Evolutionary conservation across 2,888 invertebrate genomes (phyloP).

Genomic region (Eupithecia subumbrata): DNA sequence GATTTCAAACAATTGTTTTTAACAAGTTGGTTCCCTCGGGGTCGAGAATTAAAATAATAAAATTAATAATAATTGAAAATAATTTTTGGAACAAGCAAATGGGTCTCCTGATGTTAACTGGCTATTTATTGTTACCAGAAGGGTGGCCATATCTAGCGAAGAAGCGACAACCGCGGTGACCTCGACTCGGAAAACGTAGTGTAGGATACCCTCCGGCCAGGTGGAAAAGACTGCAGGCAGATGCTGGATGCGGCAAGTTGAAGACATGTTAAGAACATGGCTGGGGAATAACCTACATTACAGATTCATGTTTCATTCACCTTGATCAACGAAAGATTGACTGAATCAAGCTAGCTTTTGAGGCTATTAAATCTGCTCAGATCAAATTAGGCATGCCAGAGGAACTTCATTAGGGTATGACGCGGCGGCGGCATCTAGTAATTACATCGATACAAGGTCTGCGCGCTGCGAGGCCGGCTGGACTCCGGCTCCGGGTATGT

Average conservation of each 20-base stretch:
- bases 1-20: too few relatives aligned
- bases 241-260: too few relatives aligned
- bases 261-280: too few relatives aligned
- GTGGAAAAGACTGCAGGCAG: too few relatives aligned
- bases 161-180: neutral
- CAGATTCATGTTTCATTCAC: neutral
- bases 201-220: too few relatives aligned
- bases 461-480: neutral
- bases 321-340: neutral
- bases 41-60: too few relatives aligned
- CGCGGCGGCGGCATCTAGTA: conserved; percentile 23
- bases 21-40: too few relatives aligned
- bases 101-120: neutral
- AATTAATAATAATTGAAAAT: too few relatives aligned
- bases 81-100: neutral
- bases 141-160: neutral
- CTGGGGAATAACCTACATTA: neutral
- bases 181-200: too few relatives aligned
- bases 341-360: conserved; percentile 11
- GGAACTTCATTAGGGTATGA: conserved; percentile 39
- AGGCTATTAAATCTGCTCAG: conserved; percentile 24
- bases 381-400: conserved; percentile 27
- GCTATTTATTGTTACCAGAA: neutral
- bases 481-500: neutral
- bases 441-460: conserved; percentile 14